Conservation (phyloP, 2,797 vertebrate genomes). For the Apogon talboti region DNA sequence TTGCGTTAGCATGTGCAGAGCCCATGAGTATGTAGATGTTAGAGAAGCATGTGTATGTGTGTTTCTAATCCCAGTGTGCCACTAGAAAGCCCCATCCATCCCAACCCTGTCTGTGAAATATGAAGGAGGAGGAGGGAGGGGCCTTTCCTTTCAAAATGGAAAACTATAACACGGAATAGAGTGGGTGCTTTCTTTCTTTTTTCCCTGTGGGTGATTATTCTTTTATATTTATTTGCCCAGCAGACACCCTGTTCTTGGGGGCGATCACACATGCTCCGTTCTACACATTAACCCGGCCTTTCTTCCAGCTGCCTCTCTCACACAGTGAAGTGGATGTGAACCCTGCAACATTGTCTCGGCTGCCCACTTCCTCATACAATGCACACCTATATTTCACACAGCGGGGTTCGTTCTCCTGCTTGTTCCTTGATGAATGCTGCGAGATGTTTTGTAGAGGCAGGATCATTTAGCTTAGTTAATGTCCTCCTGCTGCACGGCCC, state of each 20-base stretch:
- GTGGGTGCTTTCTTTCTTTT: conserved; percentile 32
- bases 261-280: conserved; percentile 61
- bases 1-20: conserved; percentile 30
- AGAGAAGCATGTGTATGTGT: conserved; percentile 30
- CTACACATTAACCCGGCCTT: conserved; percentile 54
- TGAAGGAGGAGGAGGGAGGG: conserved; percentile 45
- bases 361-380: conserved; percentile 48
- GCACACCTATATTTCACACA: conserved; percentile 52
- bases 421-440: conserved; percentile 55
- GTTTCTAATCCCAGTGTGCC: conserved; percentile 64
- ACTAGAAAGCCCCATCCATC: conserved; percentile 67
- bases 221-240: conserved; percentile 72
- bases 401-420: conserved; percentile 37
- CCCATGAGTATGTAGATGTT: conserved; percentile 40
- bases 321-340: conserved; percentile 42
- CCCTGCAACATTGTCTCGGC: conserved; percentile 25
- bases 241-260: conserved; percentile 57
- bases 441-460: conserved; percentile 51
- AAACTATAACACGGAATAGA: conserved; percentile 48
- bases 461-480: conserved; percentile 65
- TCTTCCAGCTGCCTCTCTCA: conserved; percentile 55
- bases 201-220: conserved; percentile 58
- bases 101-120: conserved; percentile 61
- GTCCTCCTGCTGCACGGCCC: conserved; percentile 50
- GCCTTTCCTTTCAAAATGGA: conserved; percentile 35